Base-by-base conservation (phyloP, 2,797 vertebrate genomes). In the Sparidentex hasta region DNA sequence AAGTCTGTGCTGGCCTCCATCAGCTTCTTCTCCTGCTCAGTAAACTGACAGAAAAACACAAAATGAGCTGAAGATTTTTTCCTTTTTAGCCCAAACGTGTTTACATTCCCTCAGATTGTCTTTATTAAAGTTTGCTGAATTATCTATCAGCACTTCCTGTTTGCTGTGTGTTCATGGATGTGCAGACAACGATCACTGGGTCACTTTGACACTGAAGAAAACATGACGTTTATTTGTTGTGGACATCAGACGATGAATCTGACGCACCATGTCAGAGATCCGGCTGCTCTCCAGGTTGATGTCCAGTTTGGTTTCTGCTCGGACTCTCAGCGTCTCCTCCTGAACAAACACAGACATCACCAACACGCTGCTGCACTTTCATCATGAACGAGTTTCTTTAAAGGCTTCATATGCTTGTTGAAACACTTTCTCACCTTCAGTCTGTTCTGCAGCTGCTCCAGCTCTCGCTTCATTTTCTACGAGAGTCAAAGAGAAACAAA, bases 401-500 rank as follows among this genome's bases (percentile, higher is more conserved):
- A 17, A 50, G 3, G 20, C 47, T 9, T 7, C 2, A 20, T 2
- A 9, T 3, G 8, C 47, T 50, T 12, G 47, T 54, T 54, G 33
- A 33, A 33, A 33, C 33, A 16, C 9, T 11, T 38, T 12, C 96
- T 96, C 90, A 99, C 98, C 88, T 94, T 87, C 54, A 99, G 84
- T 50, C 97, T 95, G 81, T 94, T 96, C 63, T 95, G 96, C 33
- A 99, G 95, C 86, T 98, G 97, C 88, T 97, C 97, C 80, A 99
- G 88, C 84, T 99, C 97, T 74, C 93, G 95, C 94, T 97, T 98
- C 97, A 99, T 98, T 96, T 97, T 99, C 98, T 99, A 91, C 5
- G 71, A 47, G 20, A 65, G 47, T 3, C 3, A 20, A 16, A 66
- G 0, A 62, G 4, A 65, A 11, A 65, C 33, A 33, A 33, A 33